phyloP scores from a whole-genome alignment of 2,888 invertebrate genomes.

The Synanthedon formicaeformis region DNA sequence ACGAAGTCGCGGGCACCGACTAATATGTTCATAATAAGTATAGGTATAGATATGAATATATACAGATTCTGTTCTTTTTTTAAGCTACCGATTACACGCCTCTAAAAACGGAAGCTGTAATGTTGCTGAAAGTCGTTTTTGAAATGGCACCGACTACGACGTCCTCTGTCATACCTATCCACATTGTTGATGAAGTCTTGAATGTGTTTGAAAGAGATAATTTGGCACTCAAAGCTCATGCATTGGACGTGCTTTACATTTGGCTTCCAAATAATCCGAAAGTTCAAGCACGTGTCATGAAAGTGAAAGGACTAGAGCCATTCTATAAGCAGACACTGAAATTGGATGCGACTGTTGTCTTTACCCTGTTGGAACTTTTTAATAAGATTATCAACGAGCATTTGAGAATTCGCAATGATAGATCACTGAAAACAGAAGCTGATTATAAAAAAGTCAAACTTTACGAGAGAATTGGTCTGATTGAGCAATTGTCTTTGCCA shows the following conservation, averaged over 20 bases:
- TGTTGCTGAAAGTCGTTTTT: slow-evolving; percentile 32
- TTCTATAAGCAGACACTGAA: slow-evolving; percentile 43
- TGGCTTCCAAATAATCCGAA: slow-evolving; percentile 49
- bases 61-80: no score
- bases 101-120: slow-evolving; percentile 25
- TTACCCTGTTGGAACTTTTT: slow-evolving; percentile 36
- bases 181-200: slow-evolving; percentile 33
- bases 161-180: slow-evolving; percentile 24
- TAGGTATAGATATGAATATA: no score
- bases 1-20: no score
- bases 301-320: slow-evolving; percentile 39
- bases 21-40: no score
- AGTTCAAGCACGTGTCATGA: slow-evolving; percentile 45
- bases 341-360: slow-evolving; percentile 26
- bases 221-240: slow-evolving; percentile 31
- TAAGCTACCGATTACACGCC: slow-evolving; percentile 4
- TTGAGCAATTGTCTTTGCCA: slow-evolving; percentile 36
- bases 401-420: slow-evolving; percentile 20
- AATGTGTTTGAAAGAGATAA: slow-evolving; percentile 36
- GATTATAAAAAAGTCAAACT: slow-evolving; percentile 23
- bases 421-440: slow-evolving; percentile 13
- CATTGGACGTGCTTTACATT: slow-evolving; percentile 30
- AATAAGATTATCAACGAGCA: slow-evolving; percentile 49
- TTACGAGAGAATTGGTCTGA: slow-evolving; percentile 42
- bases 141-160: slow-evolving; percentile 28